Base-by-base conservation (phyloP, 2,113 vertebrate genomes). In the Raja brachyura region DNA sequence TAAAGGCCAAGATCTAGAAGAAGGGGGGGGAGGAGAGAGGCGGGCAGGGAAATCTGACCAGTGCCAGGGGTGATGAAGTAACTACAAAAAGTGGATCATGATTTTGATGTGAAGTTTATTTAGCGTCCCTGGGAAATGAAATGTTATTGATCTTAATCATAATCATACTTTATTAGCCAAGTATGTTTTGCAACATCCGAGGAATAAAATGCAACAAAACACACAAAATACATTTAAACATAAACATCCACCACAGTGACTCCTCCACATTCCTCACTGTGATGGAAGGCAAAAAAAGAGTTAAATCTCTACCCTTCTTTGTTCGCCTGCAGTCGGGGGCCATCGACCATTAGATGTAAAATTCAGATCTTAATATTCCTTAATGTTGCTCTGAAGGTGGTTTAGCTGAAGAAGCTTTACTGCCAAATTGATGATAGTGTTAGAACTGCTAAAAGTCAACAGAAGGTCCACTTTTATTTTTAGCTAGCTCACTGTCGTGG, bases 31-130 rank as follows among this genome's bases (percentile, higher is more conserved):
- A 59, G 83, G 83, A n/a, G 63, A n/a, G 54, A 59, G 22, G 28
- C 28, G 7, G 83, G 10, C 28, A 61, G 25, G 56, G 14, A 16
- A 88, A 31, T 63, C 25, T 31, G n/a, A 14, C 28, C 9, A 14
- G 83, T 14, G n/a, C 14, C 14, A 31, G 83, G n/a, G 59, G 25
- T 61, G 61, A 86, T 86, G 28, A 86, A 61, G 54, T 56, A n/a
- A 85, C 81, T n/a, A 59, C 9, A 86, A 61, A 28, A 63, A 31
- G 14, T 63, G 28, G 83, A n/a, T 88, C 61, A 31, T 63, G 61
- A 88, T 28, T 88, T 88, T 63, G 83, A 63, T 66, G 59, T 88
- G 83, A 88, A 33, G 28, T 63, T 88, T 88, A 88, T 88, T 63
- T 28, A 88, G 28, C n/a, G 59, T 88, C 18, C 28, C 56, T 63